A percentile compares a stretch with the other conserved stretches of the same genome.
These are phyloP conservation scores for Setipinna tenuifilis DNA, from an alignment of 2,797 vertebrate genomes.

Conservation along the genomic window DNA sequence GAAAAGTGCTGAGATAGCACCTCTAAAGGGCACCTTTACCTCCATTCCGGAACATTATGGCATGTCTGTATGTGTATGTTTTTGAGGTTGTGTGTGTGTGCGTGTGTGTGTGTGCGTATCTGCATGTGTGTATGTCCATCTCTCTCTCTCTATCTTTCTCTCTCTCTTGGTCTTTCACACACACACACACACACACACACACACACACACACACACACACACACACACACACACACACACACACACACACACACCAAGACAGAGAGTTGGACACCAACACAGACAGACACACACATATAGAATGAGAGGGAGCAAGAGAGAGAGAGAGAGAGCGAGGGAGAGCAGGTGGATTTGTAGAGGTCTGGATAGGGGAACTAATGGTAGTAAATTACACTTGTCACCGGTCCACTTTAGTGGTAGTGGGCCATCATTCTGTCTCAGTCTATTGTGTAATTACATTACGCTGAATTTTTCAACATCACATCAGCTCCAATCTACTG, in stretches of 20 bases:
- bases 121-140: background rate
- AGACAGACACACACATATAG: background rate
- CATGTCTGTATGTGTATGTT: background rate
- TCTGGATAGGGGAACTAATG: constrained; percentile 8
- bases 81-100: constrained; percentile 30
- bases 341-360: constrained; percentile 16
- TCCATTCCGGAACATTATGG: background rate
- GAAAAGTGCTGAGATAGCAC: background rate
- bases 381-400: constrained; percentile 19
- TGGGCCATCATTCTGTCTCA: background rate
- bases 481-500: background rate
- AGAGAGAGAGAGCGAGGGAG: background rate
- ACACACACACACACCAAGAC: no score
- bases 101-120: background rate
- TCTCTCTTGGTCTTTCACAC: no score
- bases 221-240: background rate
- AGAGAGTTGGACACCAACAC: no score
- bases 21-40: constrained; percentile 21
- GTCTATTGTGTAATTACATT: constrained; percentile 5
- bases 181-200: constrained; percentile 25
- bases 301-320: background rate
- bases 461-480: background rate
- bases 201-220: constrained; percentile 35
- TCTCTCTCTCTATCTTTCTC: no score
- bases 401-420: background rate